Evolutionary conservation across 2,113 vertebrate species (phyloP).

Genomic region (Pica pica): DNA sequence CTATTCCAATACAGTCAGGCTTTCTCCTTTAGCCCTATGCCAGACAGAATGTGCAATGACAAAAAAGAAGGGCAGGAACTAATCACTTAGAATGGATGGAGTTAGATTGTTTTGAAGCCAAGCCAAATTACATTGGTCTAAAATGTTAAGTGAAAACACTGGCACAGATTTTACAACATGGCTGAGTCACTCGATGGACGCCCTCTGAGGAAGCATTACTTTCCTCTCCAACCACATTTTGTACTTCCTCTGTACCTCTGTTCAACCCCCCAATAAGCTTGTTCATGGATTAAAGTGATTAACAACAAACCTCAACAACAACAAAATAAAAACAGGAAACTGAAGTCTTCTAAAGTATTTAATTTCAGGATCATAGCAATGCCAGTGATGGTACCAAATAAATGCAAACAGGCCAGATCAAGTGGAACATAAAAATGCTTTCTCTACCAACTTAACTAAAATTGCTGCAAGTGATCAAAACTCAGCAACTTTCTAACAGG

Average conservation of each 20-base stretch:
- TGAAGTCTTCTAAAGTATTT: neutral
- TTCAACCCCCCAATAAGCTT: neutral
- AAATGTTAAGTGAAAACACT: neutral
- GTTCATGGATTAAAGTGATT: neutral
- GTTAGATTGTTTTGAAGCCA: neutral
- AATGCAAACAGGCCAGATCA: neutral
- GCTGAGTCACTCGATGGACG: accelerated
- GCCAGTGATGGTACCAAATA: neutral
- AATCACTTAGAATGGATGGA: neutral
- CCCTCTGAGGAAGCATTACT: neutral
- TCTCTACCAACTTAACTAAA: neutral
- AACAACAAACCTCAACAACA: neutral
- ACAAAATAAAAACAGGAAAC: neutral
- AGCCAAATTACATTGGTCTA: neutral
- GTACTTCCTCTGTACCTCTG: neutral
- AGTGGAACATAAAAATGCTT: neutral
- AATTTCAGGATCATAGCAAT: neutral
- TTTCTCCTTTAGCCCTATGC: neutral
- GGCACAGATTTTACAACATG: accelerated
- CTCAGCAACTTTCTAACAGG: neutral
- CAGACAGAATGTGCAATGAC: neutral
- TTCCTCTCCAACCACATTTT: neutral
- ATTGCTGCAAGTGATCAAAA: neutral
- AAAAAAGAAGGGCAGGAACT: neutral
- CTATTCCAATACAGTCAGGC: neutral